Base-by-base conservation (phyloP, 2,113 vertebrate genomes). In the Montifringilla adamsi region DNA sequence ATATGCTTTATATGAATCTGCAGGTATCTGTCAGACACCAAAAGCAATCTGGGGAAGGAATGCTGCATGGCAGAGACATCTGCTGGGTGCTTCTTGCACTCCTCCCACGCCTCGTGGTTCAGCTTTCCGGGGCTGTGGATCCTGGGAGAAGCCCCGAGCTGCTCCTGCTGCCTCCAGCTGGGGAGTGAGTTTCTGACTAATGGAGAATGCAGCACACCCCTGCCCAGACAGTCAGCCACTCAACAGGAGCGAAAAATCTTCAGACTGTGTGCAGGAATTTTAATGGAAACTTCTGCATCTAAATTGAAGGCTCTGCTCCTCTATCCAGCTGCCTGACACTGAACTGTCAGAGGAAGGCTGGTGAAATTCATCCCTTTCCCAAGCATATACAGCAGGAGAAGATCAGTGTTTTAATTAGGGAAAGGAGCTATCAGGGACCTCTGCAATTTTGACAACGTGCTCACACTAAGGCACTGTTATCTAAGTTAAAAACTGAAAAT, bases 11-110 rank as follows among this genome's bases (percentile, higher is more conserved):
- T 41, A 73, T 76, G 89, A 93, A 94, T 84, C 78, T 89, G 95
- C 49, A 79, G 70, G 69, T 93, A 87, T 19, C 56, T 80, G 37
- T 49, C 60, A 84, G 58, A 64, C 17, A 64, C 53, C 0, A 1
- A 76, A 35, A 44, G 20, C 1, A 0, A 28, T 19, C 28, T 7
- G 3, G 7, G 30, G 22, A 84, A 89, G 60, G 66, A 95, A 52
- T 11, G 23, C 68, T 90, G 91, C 79, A 41, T 35, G 43, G 62
- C 70, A 97, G 96, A 90, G 96, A 96, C 96, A 97, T 62, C 97
- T 97, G 91, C 94, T 95, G 96, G 97, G 84, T 84, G 50, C 49
- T 89, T 46, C 84, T 55, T 19, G 12, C 43, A 74, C 46, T 82
- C 21, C n/a, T 47, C 47, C 70, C 43, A 22, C 0, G 0, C 46